A percentile compares a stretch with the other conserved stretches of the same genome.
Evolutionary conservation across 1,140 invertebrate genomes (phyloP).

Genomic region (Portunus trituberculatus): DNA sequence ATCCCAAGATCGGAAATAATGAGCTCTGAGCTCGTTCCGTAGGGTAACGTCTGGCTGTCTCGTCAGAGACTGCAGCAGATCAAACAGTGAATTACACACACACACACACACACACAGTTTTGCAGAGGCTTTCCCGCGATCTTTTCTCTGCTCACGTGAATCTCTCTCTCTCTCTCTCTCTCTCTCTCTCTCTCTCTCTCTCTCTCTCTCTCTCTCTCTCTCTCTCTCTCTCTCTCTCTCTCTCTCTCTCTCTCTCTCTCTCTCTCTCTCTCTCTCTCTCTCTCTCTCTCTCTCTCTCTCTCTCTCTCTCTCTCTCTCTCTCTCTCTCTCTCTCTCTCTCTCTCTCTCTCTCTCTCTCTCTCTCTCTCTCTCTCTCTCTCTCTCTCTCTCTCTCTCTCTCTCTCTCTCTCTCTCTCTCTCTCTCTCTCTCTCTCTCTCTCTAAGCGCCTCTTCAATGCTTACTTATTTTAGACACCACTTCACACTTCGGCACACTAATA

Average conservation of each 20-base stretch:
- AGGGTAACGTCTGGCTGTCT: no score
- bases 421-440: no score
- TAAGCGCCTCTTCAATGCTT: neutral
- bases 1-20: no score
- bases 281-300: neutral
- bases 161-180: constrained; percentile 27
- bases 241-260: neutral
- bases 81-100: no score
- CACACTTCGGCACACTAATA: neutral
- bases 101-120: no score
- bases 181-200: neutral
- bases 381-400: no score
- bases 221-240: neutral
- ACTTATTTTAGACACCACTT: neutral
- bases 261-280: neutral
- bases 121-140: no score
- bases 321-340: constrained; percentile 25
- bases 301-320: constrained; percentile 32
- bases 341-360: neutral
- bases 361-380: neutral
- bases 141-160: no score
- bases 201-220: neutral
- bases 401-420: no score
- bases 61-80: no score
- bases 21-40: no score